Evolutionary conservation across 1,140 invertebrate genomes (phyloP).

Genomic region (Lordiphosa collinella): DNA sequence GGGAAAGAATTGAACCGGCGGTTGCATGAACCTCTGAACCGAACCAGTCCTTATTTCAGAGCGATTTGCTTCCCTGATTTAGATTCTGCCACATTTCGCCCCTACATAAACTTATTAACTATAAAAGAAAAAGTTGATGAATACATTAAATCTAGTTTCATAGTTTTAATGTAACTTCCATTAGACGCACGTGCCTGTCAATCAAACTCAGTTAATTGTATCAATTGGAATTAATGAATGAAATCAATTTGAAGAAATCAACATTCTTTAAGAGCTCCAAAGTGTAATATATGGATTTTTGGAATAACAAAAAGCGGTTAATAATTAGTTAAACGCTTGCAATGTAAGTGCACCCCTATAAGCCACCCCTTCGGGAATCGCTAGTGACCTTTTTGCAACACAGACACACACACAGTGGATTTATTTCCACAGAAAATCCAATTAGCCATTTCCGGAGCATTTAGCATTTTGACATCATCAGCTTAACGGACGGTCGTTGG

Average conservation of each 20-base stretch:
- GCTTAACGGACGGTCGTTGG: constrained; percentile 32
- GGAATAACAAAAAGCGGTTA: neutral
- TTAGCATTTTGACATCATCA: constrained; percentile 47
- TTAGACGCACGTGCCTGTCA: constrained; percentile 35
- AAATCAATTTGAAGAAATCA: neutral
- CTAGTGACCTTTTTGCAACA: constrained; percentile 36
- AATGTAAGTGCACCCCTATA: neutral
- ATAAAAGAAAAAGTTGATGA: constrained; percentile 9
- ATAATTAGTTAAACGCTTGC: neutral
- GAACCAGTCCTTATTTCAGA: too few species aligned
- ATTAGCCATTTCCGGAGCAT: constrained; percentile 65
- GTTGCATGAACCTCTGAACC: too few species aligned
- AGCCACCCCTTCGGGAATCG: neutral
- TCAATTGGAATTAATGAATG: constrained; percentile 41
- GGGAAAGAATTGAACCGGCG: too few species aligned
- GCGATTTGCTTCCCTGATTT: too few species aligned
- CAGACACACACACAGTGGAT: constrained; percentile 5
- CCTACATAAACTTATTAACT: too few species aligned
- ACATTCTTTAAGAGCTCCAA: neutral
- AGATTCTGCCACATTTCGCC: too few species aligned
- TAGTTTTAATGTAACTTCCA: neutral
- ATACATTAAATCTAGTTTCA: constrained; percentile 20
- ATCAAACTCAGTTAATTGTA: constrained; percentile 20
- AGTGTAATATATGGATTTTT: neutral
- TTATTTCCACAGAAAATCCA: constrained; percentile 32